Evolutionary conservation across 1,140 invertebrate genomes (phyloP).

Genomic region (Ptiloglossa arizonensis): DNA sequence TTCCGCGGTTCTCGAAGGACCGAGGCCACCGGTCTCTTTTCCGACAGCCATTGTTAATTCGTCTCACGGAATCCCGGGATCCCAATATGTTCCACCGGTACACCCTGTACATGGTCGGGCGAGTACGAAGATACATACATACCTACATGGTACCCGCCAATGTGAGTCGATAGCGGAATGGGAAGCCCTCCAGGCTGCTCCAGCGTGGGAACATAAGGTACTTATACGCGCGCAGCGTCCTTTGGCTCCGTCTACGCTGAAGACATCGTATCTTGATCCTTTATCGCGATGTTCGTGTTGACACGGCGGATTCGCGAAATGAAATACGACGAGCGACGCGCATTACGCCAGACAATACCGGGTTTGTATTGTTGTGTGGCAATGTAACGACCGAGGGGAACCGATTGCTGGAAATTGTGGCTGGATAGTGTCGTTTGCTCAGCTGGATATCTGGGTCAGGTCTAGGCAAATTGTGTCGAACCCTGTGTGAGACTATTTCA

Average conservation of each 20-base stretch:
- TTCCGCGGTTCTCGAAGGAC: not conserved
- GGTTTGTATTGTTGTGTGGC: not conserved
- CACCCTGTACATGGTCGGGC: constrained; percentile 73
- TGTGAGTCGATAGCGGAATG: constrained; percentile 77
- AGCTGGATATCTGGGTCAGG: not conserved
- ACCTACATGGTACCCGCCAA: constrained; percentile 74
- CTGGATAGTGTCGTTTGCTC: not conserved
- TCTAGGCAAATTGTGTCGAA: not conserved
- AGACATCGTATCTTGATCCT: constrained; percentile 57
- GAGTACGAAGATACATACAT: constrained; percentile 73
- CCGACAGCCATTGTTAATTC: constrained; percentile 59
- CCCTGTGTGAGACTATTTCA: no score
- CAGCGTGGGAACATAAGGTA: constrained; percentile 79
- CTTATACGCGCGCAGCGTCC: constrained; percentile 65
- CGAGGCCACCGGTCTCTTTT: not conserved
- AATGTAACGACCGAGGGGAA: not conserved
- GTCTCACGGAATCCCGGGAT: constrained; percentile 60
- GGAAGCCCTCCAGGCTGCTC: constrained; percentile 78
- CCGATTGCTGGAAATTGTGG: not conserved
- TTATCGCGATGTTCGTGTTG: constrained; percentile 45
- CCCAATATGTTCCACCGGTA: constrained; percentile 71
- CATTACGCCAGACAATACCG: constrained; percentile 33
- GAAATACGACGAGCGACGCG: constrained; percentile 56
- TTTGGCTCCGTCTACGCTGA: constrained; percentile 66
- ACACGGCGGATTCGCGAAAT: constrained; percentile 45